A percentile compares a stretch with the other conserved stretches of the same genome.
Evolutionary conservation across 2,113 vertebrate genomes (phyloP).

Genomic region (Oceanites oceanicus): DNA sequence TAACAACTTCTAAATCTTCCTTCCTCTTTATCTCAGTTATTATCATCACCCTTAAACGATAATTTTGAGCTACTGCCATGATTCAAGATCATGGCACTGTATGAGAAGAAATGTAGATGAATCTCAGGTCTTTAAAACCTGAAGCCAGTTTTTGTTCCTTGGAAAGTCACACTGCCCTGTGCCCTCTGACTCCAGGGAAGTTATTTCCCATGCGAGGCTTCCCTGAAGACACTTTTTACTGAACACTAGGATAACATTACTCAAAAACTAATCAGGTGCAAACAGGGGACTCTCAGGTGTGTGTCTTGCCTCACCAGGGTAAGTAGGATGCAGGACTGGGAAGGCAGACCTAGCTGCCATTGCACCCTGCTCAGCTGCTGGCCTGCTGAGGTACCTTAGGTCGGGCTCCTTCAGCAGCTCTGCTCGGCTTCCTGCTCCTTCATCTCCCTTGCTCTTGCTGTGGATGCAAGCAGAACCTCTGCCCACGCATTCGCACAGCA

Average conservation of each 20-base stretch:
- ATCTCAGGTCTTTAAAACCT: not conserved
- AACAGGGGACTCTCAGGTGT: not conserved
- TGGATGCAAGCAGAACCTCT: not conserved
- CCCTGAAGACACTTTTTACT: not conserved
- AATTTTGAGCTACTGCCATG: not conserved
- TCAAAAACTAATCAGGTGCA: not conserved
- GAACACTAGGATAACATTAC: not conserved
- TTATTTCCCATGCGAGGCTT: not conserved
- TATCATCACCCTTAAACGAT: not conserved
- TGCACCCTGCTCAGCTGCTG: not conserved
- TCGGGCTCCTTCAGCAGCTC: not conserved
- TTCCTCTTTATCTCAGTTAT: not conserved
- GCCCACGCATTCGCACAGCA: not conserved
- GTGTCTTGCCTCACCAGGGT: not conserved
- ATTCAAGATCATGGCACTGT: not conserved
- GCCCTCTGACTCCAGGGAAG: not conserved
- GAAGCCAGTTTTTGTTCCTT: not conserved
- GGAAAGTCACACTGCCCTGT: not conserved
- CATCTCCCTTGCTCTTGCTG: not conserved
- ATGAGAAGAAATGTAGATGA: not conserved
- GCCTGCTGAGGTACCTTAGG: not conserved
- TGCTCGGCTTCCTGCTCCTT: not conserved
- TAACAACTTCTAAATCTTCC: not conserved
- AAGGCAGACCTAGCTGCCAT: not conserved
- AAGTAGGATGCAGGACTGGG: not conserved